phyloP scores from a whole-genome alignment of 2,797 vertebrate genomes.

The Peromyscus aztecus region DNA sequence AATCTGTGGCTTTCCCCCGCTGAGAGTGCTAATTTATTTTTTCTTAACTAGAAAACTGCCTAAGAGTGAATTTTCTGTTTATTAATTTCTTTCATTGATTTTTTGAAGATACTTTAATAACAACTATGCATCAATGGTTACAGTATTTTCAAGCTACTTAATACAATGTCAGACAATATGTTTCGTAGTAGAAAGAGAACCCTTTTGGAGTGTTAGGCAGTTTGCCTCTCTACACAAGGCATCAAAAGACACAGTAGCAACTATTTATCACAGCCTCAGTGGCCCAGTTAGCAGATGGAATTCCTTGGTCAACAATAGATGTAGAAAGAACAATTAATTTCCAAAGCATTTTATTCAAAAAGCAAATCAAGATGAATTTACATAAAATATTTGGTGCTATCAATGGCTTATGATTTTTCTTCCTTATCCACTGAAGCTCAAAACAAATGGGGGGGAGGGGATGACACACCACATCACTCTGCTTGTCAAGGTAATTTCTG shows the following conservation, averaged over 20 bases:
- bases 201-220: conserved; percentile 60
- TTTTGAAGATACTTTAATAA: conserved; percentile 74
- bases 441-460: neutral
- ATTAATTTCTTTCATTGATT: conserved; percentile 78
- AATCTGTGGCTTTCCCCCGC: conserved; percentile 71
- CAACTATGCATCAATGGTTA: conserved; percentile 68
- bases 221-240: conserved; percentile 42
- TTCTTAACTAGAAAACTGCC: conserved; percentile 76
- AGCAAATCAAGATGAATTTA: neutral
- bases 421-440: neutral
- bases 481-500: neutral
- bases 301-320: conserved; percentile 8
- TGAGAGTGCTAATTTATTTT: conserved; percentile 84
- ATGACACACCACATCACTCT: neutral
- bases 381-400: neutral
- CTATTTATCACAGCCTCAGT: conserved; percentile 41
- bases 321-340: conserved; percentile 11
- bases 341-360: conserved; percentile 43
- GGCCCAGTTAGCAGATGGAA: conserved; percentile 12
- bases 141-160: conserved; percentile 80
- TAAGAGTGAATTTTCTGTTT: conserved; percentile 71
- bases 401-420: neutral
- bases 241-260: conserved; percentile 66
- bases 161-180: conserved; percentile 79
- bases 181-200: conserved; percentile 65